Evolutionary conservation across 2,113 vertebrate species (phyloP).

Genomic region (Panurus biarmicus): DNA sequence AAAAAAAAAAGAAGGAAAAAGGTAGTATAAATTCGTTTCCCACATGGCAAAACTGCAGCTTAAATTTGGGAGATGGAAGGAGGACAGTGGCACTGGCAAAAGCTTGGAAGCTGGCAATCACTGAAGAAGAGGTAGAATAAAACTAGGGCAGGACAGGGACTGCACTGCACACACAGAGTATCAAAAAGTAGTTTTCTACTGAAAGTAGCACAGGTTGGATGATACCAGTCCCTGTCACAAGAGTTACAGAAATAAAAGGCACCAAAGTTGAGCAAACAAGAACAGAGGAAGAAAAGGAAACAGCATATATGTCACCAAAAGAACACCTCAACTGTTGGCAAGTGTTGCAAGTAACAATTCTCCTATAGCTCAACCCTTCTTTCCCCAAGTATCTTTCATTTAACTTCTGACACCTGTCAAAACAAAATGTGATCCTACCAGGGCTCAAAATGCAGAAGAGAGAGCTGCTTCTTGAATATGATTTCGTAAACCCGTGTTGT

Average conservation of each 20-base stretch:
- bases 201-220: neutral
- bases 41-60: neutral
- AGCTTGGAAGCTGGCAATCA: neutral
- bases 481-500: neutral
- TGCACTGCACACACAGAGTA: neutral
- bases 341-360: neutral
- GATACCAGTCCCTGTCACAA: neutral
- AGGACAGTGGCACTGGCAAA: neutral
- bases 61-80: neutral
- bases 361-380: neutral
- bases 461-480: neutral
- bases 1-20: neutral
- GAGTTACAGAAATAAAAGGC: neutral
- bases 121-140: neutral
- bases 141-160: neutral
- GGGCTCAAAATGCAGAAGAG: neutral
- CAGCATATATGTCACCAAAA: neutral
- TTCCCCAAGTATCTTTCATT: neutral
- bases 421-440: slow-evolving; percentile 27
- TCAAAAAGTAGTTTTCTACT: neutral
- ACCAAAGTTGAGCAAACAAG: neutral
- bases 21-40: neutral
- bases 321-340: neutral
- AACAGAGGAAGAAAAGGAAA: neutral
- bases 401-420: slow-evolving; percentile 52